These are phyloP conservation scores for Galago senegalensis DNA, from an alignment of 2,797 vertebrate species.

Conservation along the genomic window DNA sequence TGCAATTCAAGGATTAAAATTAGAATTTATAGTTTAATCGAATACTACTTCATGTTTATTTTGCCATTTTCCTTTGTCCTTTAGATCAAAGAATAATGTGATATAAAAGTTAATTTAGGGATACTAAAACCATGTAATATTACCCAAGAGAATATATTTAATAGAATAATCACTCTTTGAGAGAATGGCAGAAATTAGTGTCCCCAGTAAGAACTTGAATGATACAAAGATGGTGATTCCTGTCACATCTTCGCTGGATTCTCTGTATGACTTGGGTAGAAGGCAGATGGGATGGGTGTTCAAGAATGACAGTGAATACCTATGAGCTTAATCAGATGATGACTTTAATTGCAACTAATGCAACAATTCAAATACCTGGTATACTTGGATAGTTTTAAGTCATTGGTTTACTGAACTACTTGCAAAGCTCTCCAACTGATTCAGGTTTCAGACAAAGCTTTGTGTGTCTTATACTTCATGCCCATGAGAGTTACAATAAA, in stretches of 20 bases:
- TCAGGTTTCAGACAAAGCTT: background rate
- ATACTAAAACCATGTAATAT: background rate
- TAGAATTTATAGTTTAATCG: background rate
- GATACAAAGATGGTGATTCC: background rate
- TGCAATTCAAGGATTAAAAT: conserved; percentile 4
- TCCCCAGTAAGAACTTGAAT: background rate
- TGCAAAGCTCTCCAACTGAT: background rate
- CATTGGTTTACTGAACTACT: background rate
- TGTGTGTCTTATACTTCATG: background rate
- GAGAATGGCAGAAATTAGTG: background rate
- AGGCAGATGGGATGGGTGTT: background rate
- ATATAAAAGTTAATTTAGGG: background rate
- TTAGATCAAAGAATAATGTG: background rate
- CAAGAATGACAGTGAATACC: background rate
- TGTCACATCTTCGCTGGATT: background rate
- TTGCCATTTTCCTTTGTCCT: background rate
- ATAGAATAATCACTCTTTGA: background rate
- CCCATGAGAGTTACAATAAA: background rate
- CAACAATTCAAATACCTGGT: background rate
- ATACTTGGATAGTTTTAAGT: background rate
- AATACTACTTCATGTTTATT: background rate
- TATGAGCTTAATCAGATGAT: background rate
- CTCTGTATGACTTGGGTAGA: background rate
- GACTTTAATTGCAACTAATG: background rate
- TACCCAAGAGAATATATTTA: background rate